Evolutionary conservation across 2,113 vertebrate genomes (phyloP).

Genomic region (Tretioscincus oriximinensis): DNA sequence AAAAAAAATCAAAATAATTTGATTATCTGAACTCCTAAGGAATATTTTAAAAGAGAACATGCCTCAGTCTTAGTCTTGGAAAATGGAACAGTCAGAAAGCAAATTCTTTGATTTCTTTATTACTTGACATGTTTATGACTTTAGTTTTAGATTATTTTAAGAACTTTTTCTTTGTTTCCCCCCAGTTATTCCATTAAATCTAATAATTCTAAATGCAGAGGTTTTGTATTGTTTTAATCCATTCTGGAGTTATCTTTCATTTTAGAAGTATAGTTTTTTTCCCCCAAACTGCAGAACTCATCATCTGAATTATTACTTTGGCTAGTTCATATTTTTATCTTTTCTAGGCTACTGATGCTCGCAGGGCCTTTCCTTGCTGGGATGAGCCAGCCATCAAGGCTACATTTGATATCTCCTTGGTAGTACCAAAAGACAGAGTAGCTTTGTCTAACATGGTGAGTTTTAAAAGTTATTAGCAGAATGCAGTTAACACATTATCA

Average conservation of each 20-base stretch:
- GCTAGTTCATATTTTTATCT: conserved; percentile 39
- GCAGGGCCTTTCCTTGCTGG: conserved; percentile 98
- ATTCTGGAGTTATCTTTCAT: neutral
- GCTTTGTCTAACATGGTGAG: conserved; percentile 99
- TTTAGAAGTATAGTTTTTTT: neutral
- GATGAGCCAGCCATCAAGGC: conserved; percentile 98
- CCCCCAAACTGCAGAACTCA: neutral
- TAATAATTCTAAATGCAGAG: neutral
- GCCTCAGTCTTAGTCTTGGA: neutral
- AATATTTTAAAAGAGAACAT: neutral
- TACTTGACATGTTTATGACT: neutral
- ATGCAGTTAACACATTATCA: neutral
- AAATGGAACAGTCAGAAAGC: neutral
- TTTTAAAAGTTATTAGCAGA: neutral
- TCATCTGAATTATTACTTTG: neutral
- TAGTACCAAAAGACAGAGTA: conserved; percentile 95
- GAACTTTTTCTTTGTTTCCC: neutral
- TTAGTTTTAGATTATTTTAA: neutral
- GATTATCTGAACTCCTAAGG: too few species aligned
- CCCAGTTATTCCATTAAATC: neutral
- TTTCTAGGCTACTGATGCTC: conserved; percentile 93
- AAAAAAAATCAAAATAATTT: neutral
- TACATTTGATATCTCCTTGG: conserved; percentile 94
- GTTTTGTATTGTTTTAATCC: neutral
- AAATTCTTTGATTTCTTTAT: neutral